Percentiles rank a stretch among this genome's conserved stretches.
Evolutionary conservation across 37 sponge, comb jelly and placozoan species (phyloP).

Genomic region (Petrosia ficiformis): DNA sequence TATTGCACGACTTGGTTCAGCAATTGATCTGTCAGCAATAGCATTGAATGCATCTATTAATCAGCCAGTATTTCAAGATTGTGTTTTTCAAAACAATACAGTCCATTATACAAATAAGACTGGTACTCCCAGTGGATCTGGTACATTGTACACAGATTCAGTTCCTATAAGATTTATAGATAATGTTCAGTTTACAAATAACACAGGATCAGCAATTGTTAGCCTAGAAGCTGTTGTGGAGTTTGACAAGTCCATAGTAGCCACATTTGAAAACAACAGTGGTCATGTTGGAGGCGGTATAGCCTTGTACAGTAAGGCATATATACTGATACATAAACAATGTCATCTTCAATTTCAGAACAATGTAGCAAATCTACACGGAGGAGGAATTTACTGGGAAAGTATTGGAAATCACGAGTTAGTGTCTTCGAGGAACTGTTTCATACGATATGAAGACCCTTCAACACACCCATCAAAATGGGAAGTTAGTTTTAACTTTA

Average conservation of each 20-base stretch:
- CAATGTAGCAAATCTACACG: slow-evolving; percentile 28
- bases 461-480: slow-evolving; percentile 6
- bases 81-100: slow-evolving; percentile 11
- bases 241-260: neutral
- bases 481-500: slow-evolving; percentile 30
- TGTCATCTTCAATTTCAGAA: slow-evolving; percentile 29
- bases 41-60: neutral
- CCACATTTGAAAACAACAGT: slow-evolving; percentile 7
- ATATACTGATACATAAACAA: neutral
- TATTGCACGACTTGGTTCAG: slow-evolving; percentile 40
- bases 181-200: slow-evolving; percentile 17
- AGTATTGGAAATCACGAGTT: slow-evolving; percentile 16
- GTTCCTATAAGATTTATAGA: slow-evolving; percentile 26
- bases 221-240: slow-evolving; percentile 20
- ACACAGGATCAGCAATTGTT: slow-evolving; percentile 45
- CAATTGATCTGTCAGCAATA: slow-evolving; percentile 24
- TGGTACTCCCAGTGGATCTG: neutral
- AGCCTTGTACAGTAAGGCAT: slow-evolving; percentile 25
- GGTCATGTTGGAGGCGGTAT: slow-evolving; percentile 56
- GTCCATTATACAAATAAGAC: slow-evolving; percentile 5
- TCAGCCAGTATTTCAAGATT: slow-evolving; percentile 19
- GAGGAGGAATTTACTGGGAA: slow-evolving; percentile 54
- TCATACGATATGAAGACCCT: slow-evolving; percentile 31
- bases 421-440: slow-evolving; percentile 28
- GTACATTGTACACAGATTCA: slow-evolving; percentile 33